These are phyloP conservation scores for Anoplopoma fimbria DNA, from an alignment of 2,113 vertebrate species.

Conservation along the genomic window DNA sequence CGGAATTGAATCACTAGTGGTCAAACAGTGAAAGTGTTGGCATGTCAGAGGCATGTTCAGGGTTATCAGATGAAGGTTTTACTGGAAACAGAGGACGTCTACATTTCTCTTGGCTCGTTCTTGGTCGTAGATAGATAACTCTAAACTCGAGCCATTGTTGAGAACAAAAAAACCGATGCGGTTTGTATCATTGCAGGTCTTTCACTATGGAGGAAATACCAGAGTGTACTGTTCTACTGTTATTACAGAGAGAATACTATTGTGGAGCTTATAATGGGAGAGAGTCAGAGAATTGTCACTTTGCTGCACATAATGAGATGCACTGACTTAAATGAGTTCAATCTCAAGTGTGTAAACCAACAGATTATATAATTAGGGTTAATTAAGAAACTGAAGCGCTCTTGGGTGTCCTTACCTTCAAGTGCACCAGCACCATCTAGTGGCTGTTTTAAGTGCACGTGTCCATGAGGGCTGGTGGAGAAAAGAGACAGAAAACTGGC, in stretches of 20 bases:
- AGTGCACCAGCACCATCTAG: slow-evolving; percentile 74
- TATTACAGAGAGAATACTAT: background rate
- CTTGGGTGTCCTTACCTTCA: background rate
- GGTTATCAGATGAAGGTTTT: too few relatives aligned
- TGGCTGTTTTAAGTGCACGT: slow-evolving; percentile 36
- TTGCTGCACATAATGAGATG: background rate
- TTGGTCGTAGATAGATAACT: too few relatives aligned
- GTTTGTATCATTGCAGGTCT: too few relatives aligned
- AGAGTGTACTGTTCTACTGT: background rate
- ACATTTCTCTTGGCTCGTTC: slow-evolving; percentile 16
- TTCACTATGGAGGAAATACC: background rate
- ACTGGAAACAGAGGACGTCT: background rate
- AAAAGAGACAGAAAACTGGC: background rate
- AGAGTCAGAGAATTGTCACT: background rate
- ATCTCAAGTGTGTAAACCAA: background rate
- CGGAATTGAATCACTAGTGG: background rate
- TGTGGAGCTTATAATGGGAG: too few relatives aligned
- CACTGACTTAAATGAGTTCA: background rate
- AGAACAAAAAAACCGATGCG: too few relatives aligned
- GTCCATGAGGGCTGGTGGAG: too few relatives aligned
- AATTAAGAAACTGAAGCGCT: background rate
- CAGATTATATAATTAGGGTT: slow-evolving; percentile 13
- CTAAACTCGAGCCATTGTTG: too few relatives aligned
- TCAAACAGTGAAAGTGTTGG: too few relatives aligned
- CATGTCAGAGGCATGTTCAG: background rate